Conservation (phyloP, 2,113 vertebrate genomes). For the Podarcis muralis region DNA sequence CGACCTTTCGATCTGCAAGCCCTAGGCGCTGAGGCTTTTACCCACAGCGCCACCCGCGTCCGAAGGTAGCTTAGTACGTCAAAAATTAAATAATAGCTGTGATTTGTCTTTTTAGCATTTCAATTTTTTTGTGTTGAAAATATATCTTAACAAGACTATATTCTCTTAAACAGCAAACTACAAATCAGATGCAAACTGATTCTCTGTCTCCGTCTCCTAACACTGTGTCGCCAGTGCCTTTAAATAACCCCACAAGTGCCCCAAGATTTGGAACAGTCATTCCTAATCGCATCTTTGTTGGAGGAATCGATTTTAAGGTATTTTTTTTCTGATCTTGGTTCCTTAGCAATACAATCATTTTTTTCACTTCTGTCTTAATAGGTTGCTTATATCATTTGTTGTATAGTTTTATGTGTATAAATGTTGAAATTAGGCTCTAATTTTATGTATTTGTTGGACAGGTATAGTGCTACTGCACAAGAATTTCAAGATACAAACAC, state of each 20-base stretch:
- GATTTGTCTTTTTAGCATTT: background rate
- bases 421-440: background rate
- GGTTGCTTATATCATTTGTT: background rate
- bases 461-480: background rate
- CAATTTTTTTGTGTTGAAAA: slow-evolving; percentile 26
- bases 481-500: background rate
- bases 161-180: slow-evolving; percentile 70
- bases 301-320: slow-evolving; percentile 87
- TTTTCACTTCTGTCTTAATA: slow-evolving; percentile 15
- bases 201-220: slow-evolving; percentile 73
- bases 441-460: background rate
- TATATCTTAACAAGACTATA: slow-evolving; percentile 46
- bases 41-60: too few species aligned
- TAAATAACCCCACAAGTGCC: slow-evolving; percentile 66
- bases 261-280: slow-evolving; percentile 78
- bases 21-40: too few species aligned
- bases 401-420: background rate
- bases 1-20: too few species aligned
- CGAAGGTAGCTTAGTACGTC: too few species aligned
- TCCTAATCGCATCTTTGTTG: slow-evolving; percentile 91
- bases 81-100: background rate
- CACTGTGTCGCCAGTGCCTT: slow-evolving; percentile 67
- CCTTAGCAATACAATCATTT: background rate
- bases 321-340: slow-evolving; percentile 28
- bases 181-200: slow-evolving; percentile 75